Evolutionary conservation across 2,888 invertebrate genomes (phyloP), one percentile per base, ranked within the genome.

Genomic region (Aromia moschata): DNA sequence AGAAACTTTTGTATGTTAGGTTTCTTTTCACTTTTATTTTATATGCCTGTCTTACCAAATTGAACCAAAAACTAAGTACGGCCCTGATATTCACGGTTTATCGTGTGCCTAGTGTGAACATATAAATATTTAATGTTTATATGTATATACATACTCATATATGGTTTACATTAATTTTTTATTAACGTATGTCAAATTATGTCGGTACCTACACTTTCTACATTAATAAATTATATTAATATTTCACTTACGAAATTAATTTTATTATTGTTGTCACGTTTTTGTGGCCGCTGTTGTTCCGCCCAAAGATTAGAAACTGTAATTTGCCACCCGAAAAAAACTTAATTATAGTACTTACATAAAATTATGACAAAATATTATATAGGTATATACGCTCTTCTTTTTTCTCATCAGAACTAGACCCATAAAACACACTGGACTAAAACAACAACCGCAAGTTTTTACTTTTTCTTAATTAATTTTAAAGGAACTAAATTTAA

Each of bases 401-500:
- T 41, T 49, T 49, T 56, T 49, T 53, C 30, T 41, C 16, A 45
- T 30, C 38, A 43, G 45, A 56, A 54, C 36, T 37, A 41, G 51
- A 58, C 56, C 55, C 41, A 53, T 43, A 53, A 62, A 58, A 56
- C 53, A 60, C 55, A 38, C 45, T 53, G 56, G 51, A 52, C 40
- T 52, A 41, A 41, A 41, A 52, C 40, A 49, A 56, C 55, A 60
- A 60, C 61, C 57, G 57, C 59, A 56, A 57, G 30, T 51, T 56
- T 54, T 53, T 54, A 47, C 46, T 43, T 46, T 62, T 58, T 38
- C 47, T 59, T 62, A 65, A 61, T 68, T 60, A 69, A 60, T 67
- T 67, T 62, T 60, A 62, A 65, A 62, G 65, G 64, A 68, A 61
- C 64, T 58, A 69, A 68, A 61, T 66, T 62, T 62, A 56, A 61